phyloP scores from a whole-genome alignment of 2,797 vertebrate genomes.

The Emydoidea blandingii region DNA sequence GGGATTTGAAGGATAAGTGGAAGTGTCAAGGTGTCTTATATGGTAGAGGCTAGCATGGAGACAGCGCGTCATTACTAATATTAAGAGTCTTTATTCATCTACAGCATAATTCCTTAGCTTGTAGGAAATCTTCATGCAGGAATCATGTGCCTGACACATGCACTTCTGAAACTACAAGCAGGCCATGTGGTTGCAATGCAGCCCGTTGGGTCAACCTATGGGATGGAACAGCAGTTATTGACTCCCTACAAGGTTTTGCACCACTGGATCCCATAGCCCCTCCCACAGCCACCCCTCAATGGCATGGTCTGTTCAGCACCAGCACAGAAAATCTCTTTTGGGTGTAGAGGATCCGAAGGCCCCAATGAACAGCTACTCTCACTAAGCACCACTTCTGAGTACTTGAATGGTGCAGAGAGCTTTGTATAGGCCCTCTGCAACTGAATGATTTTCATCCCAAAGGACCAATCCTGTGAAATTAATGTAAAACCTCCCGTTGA shows the following conservation, averaged over 20 bases:
- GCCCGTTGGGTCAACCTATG: too few relatives aligned
- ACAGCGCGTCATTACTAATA: neutral
- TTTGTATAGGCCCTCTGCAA: neutral
- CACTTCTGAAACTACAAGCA: too few relatives aligned
- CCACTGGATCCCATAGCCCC: neutral
- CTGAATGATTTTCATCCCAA: neutral
- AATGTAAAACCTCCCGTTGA: neutral
- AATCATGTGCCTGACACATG: too few relatives aligned
- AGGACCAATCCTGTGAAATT: neutral
- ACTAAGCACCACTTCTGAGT: neutral
- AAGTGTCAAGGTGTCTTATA: too few relatives aligned
- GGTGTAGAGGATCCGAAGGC: neutral
- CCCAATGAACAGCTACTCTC: neutral
- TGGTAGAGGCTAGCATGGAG: too few relatives aligned
- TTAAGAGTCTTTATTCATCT: neutral
- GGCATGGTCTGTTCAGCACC: neutral
- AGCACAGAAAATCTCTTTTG: neutral
- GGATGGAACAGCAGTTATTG: too few relatives aligned
- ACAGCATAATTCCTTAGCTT: neutral
- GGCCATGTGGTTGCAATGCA: too few relatives aligned
- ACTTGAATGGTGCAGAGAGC: neutral
- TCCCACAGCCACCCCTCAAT: neutral
- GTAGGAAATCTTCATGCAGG: neutral
- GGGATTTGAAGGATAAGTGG: too few relatives aligned
- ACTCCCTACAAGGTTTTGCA: too few relatives aligned